A percentile compares a stretch with the other conserved stretches of the same genome.
Evolutionary conservation across 2,113 vertebrate species (phyloP).

Genomic region (Eptesicus fuscus): DNA sequence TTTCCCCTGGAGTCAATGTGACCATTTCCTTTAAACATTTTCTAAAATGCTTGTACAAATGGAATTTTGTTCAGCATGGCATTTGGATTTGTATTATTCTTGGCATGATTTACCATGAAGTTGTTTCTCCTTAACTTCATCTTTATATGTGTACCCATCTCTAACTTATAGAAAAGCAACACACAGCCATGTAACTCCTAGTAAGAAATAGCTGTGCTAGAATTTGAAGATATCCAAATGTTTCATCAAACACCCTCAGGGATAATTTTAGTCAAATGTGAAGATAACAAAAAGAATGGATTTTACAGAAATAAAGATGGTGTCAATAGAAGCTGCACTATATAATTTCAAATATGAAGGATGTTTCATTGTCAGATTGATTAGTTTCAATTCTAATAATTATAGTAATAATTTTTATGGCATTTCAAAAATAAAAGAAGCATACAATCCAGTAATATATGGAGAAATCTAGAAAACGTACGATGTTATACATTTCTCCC

Average conservation of each 20-base stretch:
- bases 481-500: neutral
- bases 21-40: constrained; percentile 4
- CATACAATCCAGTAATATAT: neutral
- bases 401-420: neutral
- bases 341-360: neutral
- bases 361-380: neutral
- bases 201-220: neutral
- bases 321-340: neutral
- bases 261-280: neutral
- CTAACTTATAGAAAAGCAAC: neutral
- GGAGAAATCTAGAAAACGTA: neutral
- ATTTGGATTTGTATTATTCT: constrained; percentile 10
- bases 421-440: neutral
- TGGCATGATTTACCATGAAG: neutral
- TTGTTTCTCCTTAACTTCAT: neutral
- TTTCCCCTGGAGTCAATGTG: neutral
- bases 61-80: neutral
- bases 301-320: neutral
- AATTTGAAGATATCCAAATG: neutral
- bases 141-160: neutral
- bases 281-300: neutral
- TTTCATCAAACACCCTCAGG: neutral
- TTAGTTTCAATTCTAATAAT: neutral
- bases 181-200: neutral
- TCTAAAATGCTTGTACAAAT: neutral